phyloP scores from a whole-genome alignment of 2,113 vertebrate genomes.

The Ammodramus savannarum region DNA sequence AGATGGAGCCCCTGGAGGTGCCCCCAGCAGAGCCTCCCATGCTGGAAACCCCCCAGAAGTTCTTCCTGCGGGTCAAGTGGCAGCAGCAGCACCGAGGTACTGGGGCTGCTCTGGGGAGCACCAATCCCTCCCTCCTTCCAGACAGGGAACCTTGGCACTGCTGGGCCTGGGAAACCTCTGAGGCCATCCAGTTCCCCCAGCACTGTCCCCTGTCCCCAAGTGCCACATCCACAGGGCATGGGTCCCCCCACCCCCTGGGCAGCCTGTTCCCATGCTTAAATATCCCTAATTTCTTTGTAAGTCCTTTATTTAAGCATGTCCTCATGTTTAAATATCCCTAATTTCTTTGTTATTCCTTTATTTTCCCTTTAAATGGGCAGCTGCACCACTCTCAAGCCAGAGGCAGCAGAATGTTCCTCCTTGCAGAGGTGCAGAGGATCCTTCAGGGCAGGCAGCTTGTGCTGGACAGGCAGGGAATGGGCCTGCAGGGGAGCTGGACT shows the following conservation, averaged over 20 bases:
- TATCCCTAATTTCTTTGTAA: not conserved
- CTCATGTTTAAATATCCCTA: not conserved
- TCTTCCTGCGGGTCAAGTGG: slow-evolving; percentile 60
- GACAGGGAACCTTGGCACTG: fast-evolving
- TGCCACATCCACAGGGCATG: not conserved
- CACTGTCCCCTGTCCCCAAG: not conserved
- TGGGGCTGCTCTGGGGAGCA: not conserved
- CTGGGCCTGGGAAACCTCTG: not conserved
- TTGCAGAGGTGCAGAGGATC: not conserved
- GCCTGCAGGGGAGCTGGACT: not conserved
- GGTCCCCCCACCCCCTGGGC: not conserved
- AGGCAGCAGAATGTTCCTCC: not conserved
- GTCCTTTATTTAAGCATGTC: not conserved
- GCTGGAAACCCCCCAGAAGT: slow-evolving; percentile 27
- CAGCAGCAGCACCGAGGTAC: slow-evolving; percentile 38
- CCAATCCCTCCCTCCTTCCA: too few species aligned
- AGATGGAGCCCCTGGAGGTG: fast-evolving
- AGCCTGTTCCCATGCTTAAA: not conserved
- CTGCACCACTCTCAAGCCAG: not conserved
- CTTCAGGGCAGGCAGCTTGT: fast-evolving
- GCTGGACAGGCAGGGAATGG: not conserved
- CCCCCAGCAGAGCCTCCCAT: fast-evolving
- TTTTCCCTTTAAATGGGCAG: not conserved
- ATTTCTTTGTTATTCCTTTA: not conserved
- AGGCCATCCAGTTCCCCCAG: not conserved